Evolutionary conservation across 2,888 invertebrate species (phyloP).

Genomic region (Melieria omissa): DNA sequence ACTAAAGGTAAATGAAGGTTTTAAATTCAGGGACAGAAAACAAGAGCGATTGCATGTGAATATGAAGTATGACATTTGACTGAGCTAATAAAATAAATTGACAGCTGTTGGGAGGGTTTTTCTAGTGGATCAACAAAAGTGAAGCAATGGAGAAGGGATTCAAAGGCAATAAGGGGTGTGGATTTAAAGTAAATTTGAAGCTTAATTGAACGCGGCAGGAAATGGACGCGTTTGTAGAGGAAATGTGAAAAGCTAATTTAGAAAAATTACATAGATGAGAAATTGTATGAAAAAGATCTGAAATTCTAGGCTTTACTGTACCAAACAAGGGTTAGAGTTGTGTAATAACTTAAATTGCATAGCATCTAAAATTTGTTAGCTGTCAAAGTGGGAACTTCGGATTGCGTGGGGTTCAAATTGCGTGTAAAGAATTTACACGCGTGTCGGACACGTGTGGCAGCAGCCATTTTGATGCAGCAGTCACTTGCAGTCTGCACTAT

Average conservation of each 20-base stretch:
- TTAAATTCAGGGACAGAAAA: slow-evolving; percentile 6
- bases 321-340: too few relatives aligned
- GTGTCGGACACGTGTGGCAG: slow-evolving; percentile 58
- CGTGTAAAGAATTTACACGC: slow-evolving; percentile 62
- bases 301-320: too few relatives aligned
- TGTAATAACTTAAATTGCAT: too few relatives aligned
- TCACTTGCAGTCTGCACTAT: background rate
- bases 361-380: too few relatives aligned
- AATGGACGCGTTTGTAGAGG: too few relatives aligned
- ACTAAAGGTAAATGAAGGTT: slow-evolving; percentile 29
- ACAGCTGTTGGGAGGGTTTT: background rate
- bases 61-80: slow-evolving; percentile 50
- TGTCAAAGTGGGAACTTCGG: too few relatives aligned
- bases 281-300: too few relatives aligned
- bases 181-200: slow-evolving; percentile 16
- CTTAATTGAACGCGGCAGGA: slow-evolving; percentile 2
- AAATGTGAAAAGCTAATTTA: too few relatives aligned
- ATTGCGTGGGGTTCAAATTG: slow-evolving; percentile 36
- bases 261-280: too few relatives aligned
- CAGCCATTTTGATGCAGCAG: slow-evolving; percentile 43
- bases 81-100: slow-evolving; percentile 51
- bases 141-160: background rate
- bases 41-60: slow-evolving; percentile 34
- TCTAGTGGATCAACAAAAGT: background rate
- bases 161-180: background rate